Base-by-base conservation (phyloP, 2,888 invertebrate species). In the Patella ulyssiponensis region DNA sequence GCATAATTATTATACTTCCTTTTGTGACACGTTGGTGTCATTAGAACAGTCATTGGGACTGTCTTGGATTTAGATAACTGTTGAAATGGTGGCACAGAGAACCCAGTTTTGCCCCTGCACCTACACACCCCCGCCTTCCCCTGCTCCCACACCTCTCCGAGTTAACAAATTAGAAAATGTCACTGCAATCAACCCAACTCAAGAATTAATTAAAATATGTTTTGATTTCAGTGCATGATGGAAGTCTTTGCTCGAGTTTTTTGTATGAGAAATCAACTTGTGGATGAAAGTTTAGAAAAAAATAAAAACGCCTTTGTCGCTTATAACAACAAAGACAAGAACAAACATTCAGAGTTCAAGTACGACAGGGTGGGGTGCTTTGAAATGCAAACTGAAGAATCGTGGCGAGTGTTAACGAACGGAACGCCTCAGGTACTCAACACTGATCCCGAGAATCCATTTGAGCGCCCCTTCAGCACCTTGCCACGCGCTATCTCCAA, bases 241-340 rank as follows among this genome's bases (percentile, higher is more conserved):
- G 88, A 90, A 78, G 83, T 86, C 71, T 84, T 91, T 51, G 89
- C 90, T 9, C 81, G 88, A 14, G 73, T 90, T 44, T 86, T 91
- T 75, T 90, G 90, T 81, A 90, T 91, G 90, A 77, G 86, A 69
- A 84, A 83, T 33, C 86, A 87, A 74, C 82, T 87, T 17, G 72
- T 79, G 2, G 82, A 84, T 33, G 77, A 79, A 76, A 71, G 81
- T 81, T 69, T 71, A 15, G 71, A 17, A 51, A 81, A 78, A 76
- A 81, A 78, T 58, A 64, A 14, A 64, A 69, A 71, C 69, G 44
- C 54, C 1, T 52, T 56, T n/a, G 27, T n/a, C 52, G 54, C 53
- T 1, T 64, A 23, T 64, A 76, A 74, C 17, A 4, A 52, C 52
- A 83, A 75, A 73, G 85, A 84, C 73, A 77, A 76, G 44, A 64